Evolutionary conservation across 1,140 invertebrate species (phyloP).

Genomic region (Drosophila saltans): DNA sequence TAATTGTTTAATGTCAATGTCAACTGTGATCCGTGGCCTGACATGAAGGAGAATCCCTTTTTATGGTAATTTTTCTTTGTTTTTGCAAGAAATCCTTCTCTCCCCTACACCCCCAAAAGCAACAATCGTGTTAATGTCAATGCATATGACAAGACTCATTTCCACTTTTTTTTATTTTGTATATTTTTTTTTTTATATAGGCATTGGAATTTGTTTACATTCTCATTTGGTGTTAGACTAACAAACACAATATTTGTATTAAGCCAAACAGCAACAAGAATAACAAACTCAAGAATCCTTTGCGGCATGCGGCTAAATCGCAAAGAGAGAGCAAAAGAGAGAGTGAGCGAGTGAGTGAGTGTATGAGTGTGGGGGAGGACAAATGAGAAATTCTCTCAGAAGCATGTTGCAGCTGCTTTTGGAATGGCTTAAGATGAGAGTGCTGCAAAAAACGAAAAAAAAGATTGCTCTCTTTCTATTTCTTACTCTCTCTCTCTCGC

Average conservation of each 20-base stretch:
- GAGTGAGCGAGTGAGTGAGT: slow-evolving; percentile 8
- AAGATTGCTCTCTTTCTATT: slow-evolving; percentile 14
- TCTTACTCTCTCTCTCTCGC: background rate
- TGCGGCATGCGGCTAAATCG: slow-evolving; percentile 9
- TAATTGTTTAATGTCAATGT: slow-evolving; percentile 17
- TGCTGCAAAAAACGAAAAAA: background rate
- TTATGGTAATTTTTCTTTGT: background rate
- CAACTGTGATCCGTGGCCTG: background rate
- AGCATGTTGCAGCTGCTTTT: background rate
- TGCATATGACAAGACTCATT: slow-evolving; percentile 5
- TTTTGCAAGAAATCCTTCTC: background rate
- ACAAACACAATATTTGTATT: slow-evolving; percentile 20
- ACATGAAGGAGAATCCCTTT: background rate
- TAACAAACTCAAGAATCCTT: slow-evolving; percentile 38
- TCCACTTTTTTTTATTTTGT: background rate
- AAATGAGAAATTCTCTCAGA: background rate
- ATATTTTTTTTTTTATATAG: slow-evolving; percentile 16
- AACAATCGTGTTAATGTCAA: slow-evolving; percentile 8
- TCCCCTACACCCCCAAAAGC: background rate
- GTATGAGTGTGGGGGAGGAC: background rate
- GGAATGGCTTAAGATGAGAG: background rate
- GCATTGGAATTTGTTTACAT: slow-evolving; percentile 68
- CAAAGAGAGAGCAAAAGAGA: slow-evolving; percentile 31
- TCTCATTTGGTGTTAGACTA: slow-evolving; percentile 47
- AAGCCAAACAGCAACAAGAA: slow-evolving; percentile 23